Conservation (phyloP, 1,140 invertebrate genomes). For the Saccostrea glomerata region DNA sequence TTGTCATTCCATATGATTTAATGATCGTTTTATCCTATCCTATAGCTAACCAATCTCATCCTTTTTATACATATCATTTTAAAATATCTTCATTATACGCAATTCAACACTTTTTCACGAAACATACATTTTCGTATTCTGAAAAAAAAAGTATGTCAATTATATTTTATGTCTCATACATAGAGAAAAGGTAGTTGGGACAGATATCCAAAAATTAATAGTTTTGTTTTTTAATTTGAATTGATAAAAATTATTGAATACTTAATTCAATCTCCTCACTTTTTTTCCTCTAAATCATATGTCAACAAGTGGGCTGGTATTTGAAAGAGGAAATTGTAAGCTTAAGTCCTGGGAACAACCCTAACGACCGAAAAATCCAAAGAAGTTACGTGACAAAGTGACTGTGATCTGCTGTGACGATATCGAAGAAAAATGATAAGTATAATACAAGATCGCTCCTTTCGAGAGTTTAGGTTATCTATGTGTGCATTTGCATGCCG, state of each 20-base stretch:
- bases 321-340: background rate
- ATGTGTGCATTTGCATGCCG: background rate
- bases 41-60: too few relatives aligned
- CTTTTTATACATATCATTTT: too few relatives aligned
- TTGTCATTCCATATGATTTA: too few relatives aligned
- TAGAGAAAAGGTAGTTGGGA: too few relatives aligned
- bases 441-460: conserved; percentile 1
- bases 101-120: background rate
- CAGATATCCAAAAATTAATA: too few relatives aligned
- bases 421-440: background rate
- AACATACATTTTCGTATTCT: background rate
- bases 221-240: too few relatives aligned
- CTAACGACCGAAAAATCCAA: background rate
- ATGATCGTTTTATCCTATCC: too few relatives aligned
- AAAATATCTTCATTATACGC: too few relatives aligned
- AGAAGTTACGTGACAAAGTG: background rate
- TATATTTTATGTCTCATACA: too few relatives aligned
- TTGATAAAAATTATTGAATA: too few relatives aligned
- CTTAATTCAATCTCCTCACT: too few relatives aligned
- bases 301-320: background rate
- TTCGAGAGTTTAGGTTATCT: background rate
- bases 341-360: background rate
- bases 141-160: background rate
- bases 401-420: conserved; percentile 21
- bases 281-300: too few relatives aligned